Evolutionary conservation across 2,797 vertebrate genomes (phyloP).

Genomic region (Smutsia temminckii): DNA sequence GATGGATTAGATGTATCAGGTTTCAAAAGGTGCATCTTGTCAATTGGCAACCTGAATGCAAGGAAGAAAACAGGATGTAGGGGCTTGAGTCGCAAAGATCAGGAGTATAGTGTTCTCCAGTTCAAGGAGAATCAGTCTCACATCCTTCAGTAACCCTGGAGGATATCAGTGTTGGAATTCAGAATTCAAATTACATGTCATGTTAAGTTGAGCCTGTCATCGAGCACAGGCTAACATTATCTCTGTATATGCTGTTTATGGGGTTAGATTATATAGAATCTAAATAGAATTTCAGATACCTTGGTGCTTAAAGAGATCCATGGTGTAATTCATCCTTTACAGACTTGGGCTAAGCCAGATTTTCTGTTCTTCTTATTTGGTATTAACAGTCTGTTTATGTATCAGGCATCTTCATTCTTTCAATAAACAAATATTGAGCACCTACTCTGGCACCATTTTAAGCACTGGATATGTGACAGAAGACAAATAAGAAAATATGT

Average conservation of each 20-base stretch:
- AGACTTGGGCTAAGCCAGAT: background rate
- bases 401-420: conserved; percentile 11
- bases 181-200: background rate
- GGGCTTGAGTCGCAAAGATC: background rate
- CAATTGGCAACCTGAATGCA: background rate
- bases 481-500: background rate
- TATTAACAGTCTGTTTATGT: conserved; percentile 1
- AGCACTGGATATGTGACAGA: background rate
- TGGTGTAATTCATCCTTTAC: conserved; percentile 1
- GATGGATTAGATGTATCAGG: background rate
- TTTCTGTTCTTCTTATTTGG: conserved; percentile 35
- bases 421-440: background rate
- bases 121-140: background rate
- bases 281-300: background rate
- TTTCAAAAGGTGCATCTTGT: background rate
- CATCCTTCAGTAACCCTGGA: background rate
- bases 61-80: background rate
- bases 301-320: conserved; percentile 20
- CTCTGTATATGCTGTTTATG: background rate
- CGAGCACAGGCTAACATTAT: background rate
- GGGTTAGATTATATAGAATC: background rate
- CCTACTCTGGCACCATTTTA: background rate
- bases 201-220: background rate
- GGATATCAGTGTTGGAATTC: background rate
- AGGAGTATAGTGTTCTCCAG: background rate